Evolutionary conservation across 2,888 invertebrate genomes (phyloP).

Genomic region (Diogma glabrata): DNA sequence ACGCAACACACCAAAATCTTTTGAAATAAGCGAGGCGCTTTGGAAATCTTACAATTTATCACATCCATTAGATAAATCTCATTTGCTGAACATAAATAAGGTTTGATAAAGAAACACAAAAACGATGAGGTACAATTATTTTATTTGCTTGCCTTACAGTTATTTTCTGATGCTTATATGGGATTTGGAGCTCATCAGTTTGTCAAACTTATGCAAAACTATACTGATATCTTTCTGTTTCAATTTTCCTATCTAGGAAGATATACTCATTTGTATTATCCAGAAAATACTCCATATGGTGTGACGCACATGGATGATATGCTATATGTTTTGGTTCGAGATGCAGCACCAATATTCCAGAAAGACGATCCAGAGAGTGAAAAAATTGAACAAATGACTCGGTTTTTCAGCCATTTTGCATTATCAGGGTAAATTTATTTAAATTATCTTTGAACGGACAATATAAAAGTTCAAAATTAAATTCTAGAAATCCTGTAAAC

Average conservation of each 20-base stretch:
- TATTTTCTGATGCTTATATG: too few relatives aligned
- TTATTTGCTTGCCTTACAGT: too few relatives aligned
- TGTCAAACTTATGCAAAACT: too few relatives aligned
- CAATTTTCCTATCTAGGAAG: slow-evolving; percentile 49
- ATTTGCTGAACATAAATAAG: too few relatives aligned
- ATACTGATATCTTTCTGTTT: slow-evolving; percentile 48
- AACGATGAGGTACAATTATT: too few relatives aligned
- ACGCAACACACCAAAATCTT: too few relatives aligned
- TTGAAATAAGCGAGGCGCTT: too few relatives aligned
- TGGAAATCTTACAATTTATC: too few relatives aligned
- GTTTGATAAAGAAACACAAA: too few relatives aligned
- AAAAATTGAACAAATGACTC: slow-evolving; percentile 36
- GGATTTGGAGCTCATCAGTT: too few relatives aligned
- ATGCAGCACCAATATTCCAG: slow-evolving; percentile 35
- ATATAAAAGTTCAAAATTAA: neutral
- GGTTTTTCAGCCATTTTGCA: slow-evolving; percentile 38
- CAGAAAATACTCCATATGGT: slow-evolving; percentile 40
- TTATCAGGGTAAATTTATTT: slow-evolving; percentile 30
- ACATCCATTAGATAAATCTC: too few relatives aligned
- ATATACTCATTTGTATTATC: slow-evolving; percentile 39
- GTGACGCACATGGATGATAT: slow-evolving; percentile 41
- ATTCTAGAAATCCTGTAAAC: neutral
- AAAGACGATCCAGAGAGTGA: slow-evolving; percentile 37
- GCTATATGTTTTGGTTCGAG: slow-evolving; percentile 37
- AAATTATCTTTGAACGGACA: neutral